Evolutionary conservation across 1,140 invertebrate genomes (phyloP).

Genomic region (Colletes gigas): DNA sequence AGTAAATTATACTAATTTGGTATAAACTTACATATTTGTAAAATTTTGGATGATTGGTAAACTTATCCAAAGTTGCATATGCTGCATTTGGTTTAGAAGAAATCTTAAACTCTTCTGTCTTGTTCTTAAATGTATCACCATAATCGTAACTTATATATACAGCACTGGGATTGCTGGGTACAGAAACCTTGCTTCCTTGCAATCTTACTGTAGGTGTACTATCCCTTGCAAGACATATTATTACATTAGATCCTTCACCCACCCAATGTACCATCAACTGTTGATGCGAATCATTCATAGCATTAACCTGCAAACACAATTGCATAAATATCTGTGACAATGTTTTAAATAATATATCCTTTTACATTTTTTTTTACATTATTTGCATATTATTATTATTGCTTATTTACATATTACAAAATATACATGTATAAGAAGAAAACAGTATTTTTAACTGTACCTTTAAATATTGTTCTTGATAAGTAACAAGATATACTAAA

Average conservation of each 20-base stretch:
- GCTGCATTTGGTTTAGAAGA: conserved; percentile 78
- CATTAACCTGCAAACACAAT: conserved; percentile 83
- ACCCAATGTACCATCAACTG: conserved; percentile 95
- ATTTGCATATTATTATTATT: no score
- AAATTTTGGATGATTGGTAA: conserved; percentile 90
- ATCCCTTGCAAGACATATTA: conserved; percentile 91
- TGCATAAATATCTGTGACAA: no score
- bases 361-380: no score
- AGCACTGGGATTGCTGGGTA: conserved; percentile 83
- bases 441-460: not conserved
- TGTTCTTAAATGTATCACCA: conserved; percentile 89
- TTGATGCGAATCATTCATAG: conserved; percentile 91
- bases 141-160: conserved; percentile 94
- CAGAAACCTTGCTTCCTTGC: conserved; percentile 70
- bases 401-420: not conserved
- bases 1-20: conserved; percentile 15
- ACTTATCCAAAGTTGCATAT: conserved; percentile 89
- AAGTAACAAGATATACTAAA: not conserved
- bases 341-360: no score
- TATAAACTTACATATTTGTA: conserved; percentile 86
- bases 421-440: no score
- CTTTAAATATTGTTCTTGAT: not conserved
- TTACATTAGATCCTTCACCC: conserved; percentile 91
- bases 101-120: conserved; percentile 86
- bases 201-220: conserved; percentile 78